phyloP scores from a whole-genome alignment of 1,140 invertebrate species.

The Saccostrea echinata region DNA sequence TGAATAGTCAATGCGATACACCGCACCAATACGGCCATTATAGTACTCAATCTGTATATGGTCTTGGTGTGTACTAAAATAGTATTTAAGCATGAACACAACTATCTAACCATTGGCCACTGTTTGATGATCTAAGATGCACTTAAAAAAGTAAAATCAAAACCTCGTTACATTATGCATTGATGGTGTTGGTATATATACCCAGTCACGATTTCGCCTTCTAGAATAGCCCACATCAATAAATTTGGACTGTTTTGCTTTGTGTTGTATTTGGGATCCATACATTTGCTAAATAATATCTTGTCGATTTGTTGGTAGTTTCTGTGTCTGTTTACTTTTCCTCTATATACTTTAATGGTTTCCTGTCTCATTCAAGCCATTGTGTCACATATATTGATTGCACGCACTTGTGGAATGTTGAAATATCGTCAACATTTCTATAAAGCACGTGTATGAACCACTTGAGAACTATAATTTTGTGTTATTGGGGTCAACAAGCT shows the following conservation, averaged over 20 bases:
- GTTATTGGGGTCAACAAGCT: background rate
- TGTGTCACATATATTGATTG: background rate
- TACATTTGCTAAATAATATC: background rate
- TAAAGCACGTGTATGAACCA: background rate
- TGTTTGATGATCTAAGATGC: background rate
- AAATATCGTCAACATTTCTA: background rate
- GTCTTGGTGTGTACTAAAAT: too few relatives aligned
- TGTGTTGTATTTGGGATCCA: background rate
- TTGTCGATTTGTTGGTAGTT: conserved; percentile 17
- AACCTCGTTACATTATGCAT: background rate
- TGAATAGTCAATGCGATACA: too few relatives aligned
- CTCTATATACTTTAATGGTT: conserved; percentile 2
- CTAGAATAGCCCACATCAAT: background rate
- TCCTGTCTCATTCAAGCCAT: background rate
- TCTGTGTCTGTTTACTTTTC: conserved; percentile 3
- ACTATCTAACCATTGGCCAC: background rate
- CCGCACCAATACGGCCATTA: too few relatives aligned
- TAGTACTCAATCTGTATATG: too few relatives aligned
- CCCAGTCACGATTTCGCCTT: background rate
- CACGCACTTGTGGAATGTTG: background rate
- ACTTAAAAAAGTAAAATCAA: background rate
- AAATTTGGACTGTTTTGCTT: conserved; percentile 5
- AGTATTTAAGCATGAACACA: too few relatives aligned
- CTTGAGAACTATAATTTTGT: background rate
- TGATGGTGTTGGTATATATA: background rate